Conservation (phyloP, 2,888 invertebrate species). For the Branchellion lobata region DNA sequence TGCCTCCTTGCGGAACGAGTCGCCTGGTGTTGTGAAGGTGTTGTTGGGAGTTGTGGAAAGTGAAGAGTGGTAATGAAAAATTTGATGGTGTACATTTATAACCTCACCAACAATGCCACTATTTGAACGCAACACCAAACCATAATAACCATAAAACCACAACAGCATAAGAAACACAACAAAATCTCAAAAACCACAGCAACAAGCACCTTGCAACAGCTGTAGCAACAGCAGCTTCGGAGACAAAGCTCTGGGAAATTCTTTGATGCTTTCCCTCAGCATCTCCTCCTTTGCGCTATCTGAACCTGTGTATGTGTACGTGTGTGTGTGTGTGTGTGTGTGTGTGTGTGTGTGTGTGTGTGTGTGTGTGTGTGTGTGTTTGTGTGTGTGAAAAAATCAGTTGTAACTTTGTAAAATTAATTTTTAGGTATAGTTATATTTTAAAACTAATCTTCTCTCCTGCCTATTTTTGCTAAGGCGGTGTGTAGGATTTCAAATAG, state of each 20-base stretch:
- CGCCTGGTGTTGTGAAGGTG: conserved; percentile 61
- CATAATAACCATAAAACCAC: too few species aligned
- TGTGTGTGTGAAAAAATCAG: too few species aligned
- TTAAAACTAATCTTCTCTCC: too few species aligned
- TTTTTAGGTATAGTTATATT: too few species aligned
- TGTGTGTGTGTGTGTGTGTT: not conserved
- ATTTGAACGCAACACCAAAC: too few species aligned
- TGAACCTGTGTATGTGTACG: conserved; percentile 34
- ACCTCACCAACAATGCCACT: too few species aligned
- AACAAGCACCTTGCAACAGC: conserved; percentile 71
- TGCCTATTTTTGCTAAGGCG: too few species aligned
- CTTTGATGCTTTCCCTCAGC: conserved; percentile 76
- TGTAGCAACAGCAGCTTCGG: conserved; percentile 85
- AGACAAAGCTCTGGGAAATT: conserved; percentile 82
- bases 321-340: not conserved
- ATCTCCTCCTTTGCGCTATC: conserved; percentile 70
- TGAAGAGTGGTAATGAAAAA: too few species aligned
- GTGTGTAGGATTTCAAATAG: too few species aligned
- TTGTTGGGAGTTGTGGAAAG: not conserved
- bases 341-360: not conserved
- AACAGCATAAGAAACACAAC: not conserved
- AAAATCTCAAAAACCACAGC: too few species aligned
- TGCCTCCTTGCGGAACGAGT: conserved; percentile 74
- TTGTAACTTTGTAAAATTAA: too few species aligned
- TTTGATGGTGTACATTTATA: too few species aligned